Evolutionary conservation across 2,113 vertebrate species (phyloP).

Genomic region (Chauna torquata): DNA sequence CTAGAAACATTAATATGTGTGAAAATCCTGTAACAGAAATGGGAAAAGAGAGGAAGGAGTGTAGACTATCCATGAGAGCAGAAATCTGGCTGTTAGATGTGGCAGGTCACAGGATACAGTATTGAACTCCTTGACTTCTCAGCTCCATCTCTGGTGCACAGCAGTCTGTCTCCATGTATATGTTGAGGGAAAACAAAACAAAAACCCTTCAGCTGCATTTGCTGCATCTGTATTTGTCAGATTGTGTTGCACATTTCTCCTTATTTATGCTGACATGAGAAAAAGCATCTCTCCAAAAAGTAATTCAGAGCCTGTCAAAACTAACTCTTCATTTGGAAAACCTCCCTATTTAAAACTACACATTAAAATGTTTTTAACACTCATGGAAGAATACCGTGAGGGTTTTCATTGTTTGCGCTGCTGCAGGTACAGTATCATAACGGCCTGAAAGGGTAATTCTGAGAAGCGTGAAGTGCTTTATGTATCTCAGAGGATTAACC

Average conservation of each 20-base stretch:
- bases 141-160: rapidly evolving
- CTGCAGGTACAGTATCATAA: rapidly evolving
- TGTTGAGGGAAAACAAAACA: no score
- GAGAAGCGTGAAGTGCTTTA: background rate
- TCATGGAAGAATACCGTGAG: rapidly evolving
- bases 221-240: background rate
- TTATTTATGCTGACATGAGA: background rate
- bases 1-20: rapidly evolving
- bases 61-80: rapidly evolving
- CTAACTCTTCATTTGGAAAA: background rate
- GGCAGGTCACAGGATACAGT: background rate
- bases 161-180: rapidly evolving
- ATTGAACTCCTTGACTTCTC: rapidly evolving
- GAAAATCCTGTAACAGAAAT: background rate
- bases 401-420: rapidly evolving
- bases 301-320: background rate
- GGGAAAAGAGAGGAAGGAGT: background rate
- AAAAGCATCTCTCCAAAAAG: background rate
- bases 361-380: background rate
- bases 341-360: background rate
- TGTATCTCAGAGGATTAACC: background rate
- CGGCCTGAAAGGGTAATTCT: background rate
- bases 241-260: background rate
- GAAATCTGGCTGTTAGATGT: background rate
- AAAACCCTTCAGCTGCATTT: background rate